These are phyloP conservation scores for Pseudocheirus occidentalis DNA, from an alignment of 2,797 vertebrate genomes.

Conservation along the genomic window DNA sequence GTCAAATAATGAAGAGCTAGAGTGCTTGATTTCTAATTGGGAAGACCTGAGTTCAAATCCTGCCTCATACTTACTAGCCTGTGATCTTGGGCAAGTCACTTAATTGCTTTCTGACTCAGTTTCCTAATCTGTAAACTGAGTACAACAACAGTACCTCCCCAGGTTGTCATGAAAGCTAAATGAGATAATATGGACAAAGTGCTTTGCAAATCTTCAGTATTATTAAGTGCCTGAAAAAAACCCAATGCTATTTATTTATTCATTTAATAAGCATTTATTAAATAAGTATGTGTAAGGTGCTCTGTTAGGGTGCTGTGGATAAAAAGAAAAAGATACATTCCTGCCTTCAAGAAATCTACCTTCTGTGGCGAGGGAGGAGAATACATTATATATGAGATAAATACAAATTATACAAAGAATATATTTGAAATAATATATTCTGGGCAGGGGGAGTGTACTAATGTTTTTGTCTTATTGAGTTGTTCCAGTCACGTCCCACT, in stretches of 20 bases:
- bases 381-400: not conserved
- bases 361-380: not conserved
- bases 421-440: not conserved
- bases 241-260: not conserved
- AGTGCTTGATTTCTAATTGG: not conserved
- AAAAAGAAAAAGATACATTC: not conserved
- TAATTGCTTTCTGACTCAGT: not conserved
- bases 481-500: not conserved
- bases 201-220: not conserved
- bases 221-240: not conserved
- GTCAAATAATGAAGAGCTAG: not conserved
- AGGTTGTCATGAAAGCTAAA: not conserved
- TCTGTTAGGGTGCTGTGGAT: not conserved
- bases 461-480: not conserved
- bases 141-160: not conserved
- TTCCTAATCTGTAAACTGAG: not conserved
- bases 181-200: not conserved
- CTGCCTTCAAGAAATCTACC: not conserved
- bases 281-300: not conserved
- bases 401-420: not conserved
- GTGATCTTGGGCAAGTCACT: not conserved
- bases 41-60: not conserved
- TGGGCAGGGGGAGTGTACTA: not conserved
- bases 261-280: not conserved
- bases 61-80: not conserved